Base-by-base conservation (phyloP, 2,797 vertebrate species). In the Danio albolineatus region DNA sequence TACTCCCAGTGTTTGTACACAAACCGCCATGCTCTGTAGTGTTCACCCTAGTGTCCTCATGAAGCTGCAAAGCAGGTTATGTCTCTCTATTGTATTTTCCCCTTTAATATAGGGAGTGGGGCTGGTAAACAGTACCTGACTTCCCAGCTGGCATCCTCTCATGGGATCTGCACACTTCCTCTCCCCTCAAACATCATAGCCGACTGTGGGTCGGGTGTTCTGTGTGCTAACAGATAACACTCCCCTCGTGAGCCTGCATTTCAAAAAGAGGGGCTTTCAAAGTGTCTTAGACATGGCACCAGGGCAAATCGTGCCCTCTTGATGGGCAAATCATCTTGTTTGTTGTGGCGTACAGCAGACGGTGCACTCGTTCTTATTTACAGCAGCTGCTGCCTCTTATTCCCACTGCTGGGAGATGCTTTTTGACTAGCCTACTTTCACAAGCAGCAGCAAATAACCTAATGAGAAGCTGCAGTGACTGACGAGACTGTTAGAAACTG, bases 61-160 rank as follows among this genome's bases (percentile, higher is more conserved):
- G 36, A 79, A 81, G 81, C 75, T 60, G 79, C 73, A 51, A 49
- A 78, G 77, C 83, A 73, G 74, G 83, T 80, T 87, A 64, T 74
- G 44, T 81, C 10, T 82, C 64, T 79, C 17, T 75, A 36, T 79
- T 81, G 53, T 53, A 44, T 70, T 77, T 66, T 61, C 67, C 48
- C 56, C 17, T 73, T 56, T 81, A 69, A 60, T 82, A 75, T 36
- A 72, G 64, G 59, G 70, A 54, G 65, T 66, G 61, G 69, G 69
- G 38, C 72, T 73, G 51, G 73, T 60, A 81, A 84, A 73, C 76
- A 46, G 54, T 67, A 81, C 76, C 36, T 67, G 59, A 61, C 75
- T 56, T 56, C 71, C 61, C 73, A 60, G 61, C 71, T 73, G 72
- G 75, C 72, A 57, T 71, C 70, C 14, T 44, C 71, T 65, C 46